Evolutionary conservation across 2,113 vertebrate genomes (phyloP), one percentile per base, ranked within the genome.

Genomic region (Epinephelus moara): DNA sequence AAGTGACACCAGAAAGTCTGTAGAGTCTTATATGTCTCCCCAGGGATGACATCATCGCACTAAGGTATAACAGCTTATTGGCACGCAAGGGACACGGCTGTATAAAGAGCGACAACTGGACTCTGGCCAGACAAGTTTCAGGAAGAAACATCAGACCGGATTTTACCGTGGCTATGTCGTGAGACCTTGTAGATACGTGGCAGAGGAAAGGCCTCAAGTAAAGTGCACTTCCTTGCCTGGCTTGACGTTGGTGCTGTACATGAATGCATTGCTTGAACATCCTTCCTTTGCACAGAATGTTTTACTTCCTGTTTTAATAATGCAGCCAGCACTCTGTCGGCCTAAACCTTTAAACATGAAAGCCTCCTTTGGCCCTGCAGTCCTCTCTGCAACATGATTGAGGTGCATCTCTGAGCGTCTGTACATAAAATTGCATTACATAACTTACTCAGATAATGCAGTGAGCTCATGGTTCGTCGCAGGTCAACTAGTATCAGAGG

Each of bases 301-400:
- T 80, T 62, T 10, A 79, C 84, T 88, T 93, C 92, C 93, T 92
- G 90, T 85, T 90, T 88, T 78, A 85, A 71, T 68, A 60, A 81
- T 42, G 33, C 71, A 71, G 27, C 50, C 55, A 21, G 27, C 23
- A 27, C 67, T 47, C 45, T 19, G 55, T 55, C 11, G 2, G 17
- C 21, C 71, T 47, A 73, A 75, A 82, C 80, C 75, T 86, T 88
- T 63, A 55, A 45, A 21, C 13, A 45, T 88, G 64, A 66, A 79
- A 71, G 57, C 57, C 42, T 72, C 17, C 10, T 78, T 42, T 80
- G 70, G 63, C 82, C 30, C 80, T 13, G 45, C 67, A 85, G 84
- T 47, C 67, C 57, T 68, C 61, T 56, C 61, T 78, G 81, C 62
- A 45, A 40, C 62, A 61, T 69, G 59, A 60, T 0, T 45, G 42